Evolutionary conservation across 2,113 vertebrate species (phyloP).

Genomic region (Seriola dumerili): DNA sequence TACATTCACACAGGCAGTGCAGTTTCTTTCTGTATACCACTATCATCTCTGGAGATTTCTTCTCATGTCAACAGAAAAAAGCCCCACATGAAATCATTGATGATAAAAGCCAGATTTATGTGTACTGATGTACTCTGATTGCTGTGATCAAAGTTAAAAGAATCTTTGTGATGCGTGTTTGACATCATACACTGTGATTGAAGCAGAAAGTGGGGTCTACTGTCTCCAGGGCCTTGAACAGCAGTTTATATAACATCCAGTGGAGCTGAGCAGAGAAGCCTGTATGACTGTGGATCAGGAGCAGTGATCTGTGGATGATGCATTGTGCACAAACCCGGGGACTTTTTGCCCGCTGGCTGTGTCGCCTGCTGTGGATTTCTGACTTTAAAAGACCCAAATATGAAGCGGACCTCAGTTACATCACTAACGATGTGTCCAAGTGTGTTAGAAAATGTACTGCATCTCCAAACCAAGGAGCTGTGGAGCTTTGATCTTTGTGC

Average conservation of each 20-base stretch:
- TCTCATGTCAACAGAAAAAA: background rate
- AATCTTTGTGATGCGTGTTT: background rate
- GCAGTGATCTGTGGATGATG: conserved; percentile 61
- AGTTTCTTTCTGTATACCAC: background rate
- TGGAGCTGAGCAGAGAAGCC: conserved; percentile 25
- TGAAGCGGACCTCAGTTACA: conserved; percentile 35
- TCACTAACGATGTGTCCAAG: background rate
- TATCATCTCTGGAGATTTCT: background rate
- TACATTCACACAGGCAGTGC: background rate
- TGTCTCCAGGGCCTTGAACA: conserved; percentile 15
- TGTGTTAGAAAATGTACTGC: background rate
- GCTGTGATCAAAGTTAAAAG: background rate
- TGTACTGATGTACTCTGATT: background rate
- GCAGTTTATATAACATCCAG: conserved; percentile 57
- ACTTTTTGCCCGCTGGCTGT: conserved; percentile 27
- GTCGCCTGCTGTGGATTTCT: conserved; percentile 20
- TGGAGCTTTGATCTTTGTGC: background rate
- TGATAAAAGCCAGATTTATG: background rate
- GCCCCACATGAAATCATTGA: background rate
- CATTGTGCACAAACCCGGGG: background rate
- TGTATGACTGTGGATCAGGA: conserved; percentile 9
- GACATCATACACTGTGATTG: conserved; percentile 22
- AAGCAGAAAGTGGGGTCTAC: conserved; percentile 15
- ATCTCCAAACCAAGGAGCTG: background rate
- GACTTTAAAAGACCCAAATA: conserved; percentile 44